Base-by-base conservation (phyloP, 1,140 invertebrate species). In the Drosophila simulans region DNA sequence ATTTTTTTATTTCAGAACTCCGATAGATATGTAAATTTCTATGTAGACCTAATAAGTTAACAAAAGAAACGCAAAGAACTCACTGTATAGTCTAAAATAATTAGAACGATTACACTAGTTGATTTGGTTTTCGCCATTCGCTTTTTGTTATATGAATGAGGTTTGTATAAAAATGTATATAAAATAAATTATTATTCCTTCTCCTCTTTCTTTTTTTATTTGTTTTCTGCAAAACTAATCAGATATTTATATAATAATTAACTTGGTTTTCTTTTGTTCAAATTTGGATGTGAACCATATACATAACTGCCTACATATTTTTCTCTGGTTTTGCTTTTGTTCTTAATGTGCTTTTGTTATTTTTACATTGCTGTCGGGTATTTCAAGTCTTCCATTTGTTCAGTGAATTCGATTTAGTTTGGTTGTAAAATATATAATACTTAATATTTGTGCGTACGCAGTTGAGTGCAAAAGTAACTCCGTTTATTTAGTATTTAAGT, bases 131-230 rank as follows among this genome's bases (percentile, higher is more conserved):
- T 70, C 34, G 49, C 25, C 4, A 31, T 65, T 42, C 37, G 54
- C 17, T n/a, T 34, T 17, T 20, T 43, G 58, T 43, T 49, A 56
- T 57, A 37, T 82, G 63, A 63, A 82, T 84, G 77, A 79, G 39
- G 76, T 85, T 81, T 82, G 74, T 85, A 85, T 85, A 85, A 86
- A 84, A 85, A 59, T 85, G 74, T 85, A 85, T 86, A 86, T 74
- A 85, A 85, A 86, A 85, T 85, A 86, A 86, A 86, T 76, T 52
- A 57, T 75, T 55, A 69, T 76, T 76, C 35, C 49, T 52, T 22
- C 52, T 55, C 20, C 40, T 12, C 20, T 31, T 43, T 43, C 2
- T 37, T 74, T 65, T 60, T 20, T 43, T 12, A 0, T 39, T 43
- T 34, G 20, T 34, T 48, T 55, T 54, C 59, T 66, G 73, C 70